These are phyloP conservation scores for Numenius arquata DNA, from an alignment of 2,113 vertebrate species.

Conservation along the genomic window DNA sequence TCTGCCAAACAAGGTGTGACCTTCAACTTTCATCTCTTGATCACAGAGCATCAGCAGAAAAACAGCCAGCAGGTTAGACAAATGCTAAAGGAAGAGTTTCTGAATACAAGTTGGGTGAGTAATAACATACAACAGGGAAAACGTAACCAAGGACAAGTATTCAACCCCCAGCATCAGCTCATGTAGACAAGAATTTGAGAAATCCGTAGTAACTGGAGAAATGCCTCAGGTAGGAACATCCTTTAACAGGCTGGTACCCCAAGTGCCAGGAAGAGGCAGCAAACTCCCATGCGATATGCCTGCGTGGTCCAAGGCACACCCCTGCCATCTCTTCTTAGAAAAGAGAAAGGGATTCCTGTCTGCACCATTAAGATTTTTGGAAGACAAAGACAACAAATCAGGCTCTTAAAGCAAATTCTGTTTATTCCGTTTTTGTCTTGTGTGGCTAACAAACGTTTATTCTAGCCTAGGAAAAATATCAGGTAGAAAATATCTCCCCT, in stretches of 20 bases:
- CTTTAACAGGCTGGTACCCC: not conserved
- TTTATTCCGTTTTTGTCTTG: slow-evolving; percentile 52
- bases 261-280: not conserved
- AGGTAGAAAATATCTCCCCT: slow-evolving; percentile 42
- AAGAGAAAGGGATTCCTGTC: not conserved
- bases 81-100: not conserved
- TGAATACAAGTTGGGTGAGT: not conserved
- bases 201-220: not conserved
- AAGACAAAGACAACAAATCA: not conserved
- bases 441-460: slow-evolving; percentile 15
- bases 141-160: not conserved
- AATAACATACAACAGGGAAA: not conserved
- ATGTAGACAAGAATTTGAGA: not conserved
- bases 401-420: slow-evolving; percentile 22
- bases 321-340: not conserved
- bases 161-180: not conserved
- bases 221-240: not conserved
- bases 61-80: not conserved
- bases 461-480: slow-evolving; percentile 40
- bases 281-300: not conserved
- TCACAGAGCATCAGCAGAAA: not conserved
- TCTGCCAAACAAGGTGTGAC: not conserved
- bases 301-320: not conserved
- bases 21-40: not conserved
- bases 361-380: not conserved